Base-by-base conservation (phyloP, 1,140 invertebrate genomes). In the Rhagoletis zephyria region DNA sequence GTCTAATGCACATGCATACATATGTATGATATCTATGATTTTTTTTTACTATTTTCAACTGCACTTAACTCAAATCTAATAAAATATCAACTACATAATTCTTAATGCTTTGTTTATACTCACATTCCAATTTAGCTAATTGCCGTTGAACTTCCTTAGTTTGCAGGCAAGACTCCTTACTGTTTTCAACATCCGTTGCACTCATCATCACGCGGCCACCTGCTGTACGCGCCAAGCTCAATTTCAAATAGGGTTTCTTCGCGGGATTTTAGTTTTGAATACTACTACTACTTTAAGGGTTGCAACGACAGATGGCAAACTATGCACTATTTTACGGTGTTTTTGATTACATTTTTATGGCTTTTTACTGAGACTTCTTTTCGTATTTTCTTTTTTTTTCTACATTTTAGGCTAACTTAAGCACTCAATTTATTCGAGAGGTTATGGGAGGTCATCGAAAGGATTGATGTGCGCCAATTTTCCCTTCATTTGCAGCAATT, bases 101-200 rank as follows among this genome's bases (percentile, higher is more conserved):
- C n/a, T n/a, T n/a, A n/a, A n/a, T n/a, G n/a, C n/a, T n/a, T n/a
- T n/a, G n/a, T n/a, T n/a, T n/a, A n/a, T 65, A 92, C 91, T 92
- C 89, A 92, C 91, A 88, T 89, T 92, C 91, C 85, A 88, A 90
- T 65, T 89, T 89, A 19, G 90, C 81, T 30, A 91, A 88, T 85
- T 88, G 88, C 16, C 87, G 87, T 45, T 90, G 90, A 12, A 90
- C 90, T 86, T 92, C 89, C 87, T 90, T 90, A 56, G 88, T 92
- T 74, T 91, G 89, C 91, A 91, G 90, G 89, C 89, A 88, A 42
- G 92, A 89, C 10, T 91, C 81, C 10, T 14, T 40, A 74, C 63
- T 81, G 59, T 64, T 64, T 5, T 85, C 64, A 60, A 40, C 81
- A 56, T 65, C 65, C 63, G 85, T 87, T 81, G 60, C 85, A 65